Evolutionary conservation across 2,888 invertebrate genomes (phyloP), one percentile per base, ranked within the genome.

Genomic region (Ischnura elegans): DNA sequence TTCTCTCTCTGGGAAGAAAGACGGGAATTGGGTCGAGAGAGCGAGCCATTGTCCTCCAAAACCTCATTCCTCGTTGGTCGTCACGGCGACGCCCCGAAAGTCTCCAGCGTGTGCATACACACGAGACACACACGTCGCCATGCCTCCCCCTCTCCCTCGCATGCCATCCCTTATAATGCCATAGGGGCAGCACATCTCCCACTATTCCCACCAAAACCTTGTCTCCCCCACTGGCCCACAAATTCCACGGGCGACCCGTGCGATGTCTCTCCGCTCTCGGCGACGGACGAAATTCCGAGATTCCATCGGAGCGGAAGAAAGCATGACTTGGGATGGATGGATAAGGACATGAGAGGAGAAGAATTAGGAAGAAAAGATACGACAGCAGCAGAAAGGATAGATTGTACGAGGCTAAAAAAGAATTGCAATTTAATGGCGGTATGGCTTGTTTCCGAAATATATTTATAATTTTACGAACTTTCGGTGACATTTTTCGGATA

Each of bases 251-350:
- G 76, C 36, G 76, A 76, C 66, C 51, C 51, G 13, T 19, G 51
- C 13, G n/a, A 5, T 55, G 43, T 19, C 3, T 42, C 86, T 86
- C 86, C 13, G 86, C 42, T 87, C 47, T 25, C 25, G 87, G 87
- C 25, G 87, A 42, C 55, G 51, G 87, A 6, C 36, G 87, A 55
- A 87, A 87, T 87, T 87, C 87, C 55, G 87, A 87, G 87, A 87
- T 87, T 87, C 87, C 87, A 55, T 25, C 36, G 29, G 29, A 36
- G 76, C 13, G 76, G 76, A 36, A 76, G 29, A 76, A 76, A 76
- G 76, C n/a, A 61, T 13, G 10, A n/a, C 51, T 10, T 1, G 19
- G 87, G 87, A 45, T n/a, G 43, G 86, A 46, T 13, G 46, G 45
- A 6, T 19, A 19, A 19, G 13, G 51, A 51, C 51, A 29, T 13